These are phyloP conservation scores for Ianthella basta DNA, from an alignment of 37 sponge, comb jelly and placozoan genomes.

Conservation along the genomic window DNA sequence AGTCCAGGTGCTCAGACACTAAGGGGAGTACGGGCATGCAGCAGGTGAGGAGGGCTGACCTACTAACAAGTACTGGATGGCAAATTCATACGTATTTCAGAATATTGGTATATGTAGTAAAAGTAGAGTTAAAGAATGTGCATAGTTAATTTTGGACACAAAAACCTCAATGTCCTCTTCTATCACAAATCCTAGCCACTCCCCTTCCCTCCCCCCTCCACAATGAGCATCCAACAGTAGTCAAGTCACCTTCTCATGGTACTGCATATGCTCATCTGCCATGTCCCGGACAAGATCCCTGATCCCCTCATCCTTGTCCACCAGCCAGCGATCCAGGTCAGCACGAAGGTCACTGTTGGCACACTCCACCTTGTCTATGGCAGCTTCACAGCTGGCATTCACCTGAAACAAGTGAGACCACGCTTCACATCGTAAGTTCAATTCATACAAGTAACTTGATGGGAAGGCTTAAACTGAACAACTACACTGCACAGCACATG, in stretches of 20 bases:
- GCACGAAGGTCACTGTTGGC: constrained; percentile 73
- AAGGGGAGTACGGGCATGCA: neutral
- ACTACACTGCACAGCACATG: too few species aligned
- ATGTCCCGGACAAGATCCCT: constrained; percentile 39
- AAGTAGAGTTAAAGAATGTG: too few species aligned
- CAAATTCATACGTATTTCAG: too few species aligned
- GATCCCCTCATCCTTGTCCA: constrained; percentile 56
- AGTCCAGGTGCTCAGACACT: neutral
- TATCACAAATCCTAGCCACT: too few species aligned
- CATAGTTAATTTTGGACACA: too few species aligned
- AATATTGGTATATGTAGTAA: too few species aligned
- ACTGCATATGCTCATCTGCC: constrained; percentile 56
- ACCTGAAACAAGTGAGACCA: constrained; percentile 36
- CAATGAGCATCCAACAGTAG: too few species aligned
- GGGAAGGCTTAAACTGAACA: too few species aligned
- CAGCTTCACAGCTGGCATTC: constrained; percentile 45
- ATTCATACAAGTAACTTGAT: too few species aligned
- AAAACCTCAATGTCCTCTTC: too few species aligned
- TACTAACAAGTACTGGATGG: neutral
- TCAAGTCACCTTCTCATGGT: constrained; percentile 75
- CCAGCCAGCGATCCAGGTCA: constrained; percentile 80
- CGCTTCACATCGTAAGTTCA: too few species aligned
- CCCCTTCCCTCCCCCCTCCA: too few species aligned
- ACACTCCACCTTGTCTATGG: constrained; percentile 62
- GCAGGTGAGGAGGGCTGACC: neutral